Percentiles rank a stretch among this genome's conserved stretches.
These are phyloP conservation scores for Microctonus aethiopoides DNA, from an alignment of 2,888 invertebrate species.

Conservation along the genomic window DNA sequence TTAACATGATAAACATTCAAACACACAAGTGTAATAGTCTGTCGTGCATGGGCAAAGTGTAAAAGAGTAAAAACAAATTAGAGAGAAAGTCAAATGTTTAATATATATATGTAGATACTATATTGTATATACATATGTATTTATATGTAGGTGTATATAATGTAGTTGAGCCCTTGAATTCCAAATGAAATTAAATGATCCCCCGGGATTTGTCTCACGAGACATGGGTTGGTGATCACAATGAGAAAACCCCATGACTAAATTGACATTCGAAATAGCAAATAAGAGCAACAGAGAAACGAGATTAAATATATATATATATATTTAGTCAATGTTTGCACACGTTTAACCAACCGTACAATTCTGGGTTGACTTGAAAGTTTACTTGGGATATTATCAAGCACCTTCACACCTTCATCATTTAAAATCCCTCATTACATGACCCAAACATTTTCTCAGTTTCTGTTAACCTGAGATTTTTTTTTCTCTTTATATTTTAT, in stretches of 20 bases:
- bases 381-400: constrained; percentile 57
- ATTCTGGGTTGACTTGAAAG: constrained; percentile 46
- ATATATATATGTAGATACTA: too few species aligned
- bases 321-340: constrained; percentile 60
- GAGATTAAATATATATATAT: constrained; percentile 40
- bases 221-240: constrained; percentile 28
- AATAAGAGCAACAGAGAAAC: neutral
- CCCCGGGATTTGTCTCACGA: constrained; percentile 8
- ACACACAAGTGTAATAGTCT: too few species aligned
- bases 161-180: neutral
- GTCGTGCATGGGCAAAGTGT: neutral
- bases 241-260: constrained; percentile 35
- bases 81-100: too few species aligned
- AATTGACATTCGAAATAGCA: constrained; percentile 38
- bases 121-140: neutral
- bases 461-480: too few species aligned
- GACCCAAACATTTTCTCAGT: too few species aligned
- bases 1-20: neutral
- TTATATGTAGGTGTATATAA: neutral
- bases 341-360: constrained; percentile 60
- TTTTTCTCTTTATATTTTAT: too few species aligned
- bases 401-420: constrained; percentile 49
- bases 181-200: constrained; percentile 17
- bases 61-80: neutral
- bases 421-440: constrained; percentile 35